A percentile compares a stretch with the other conserved stretches of the same genome.
These are phyloP conservation scores for Steinernema feltiae DNA, from an alignment of 1,140 invertebrate genomes.

Conservation along the genomic window DNA sequence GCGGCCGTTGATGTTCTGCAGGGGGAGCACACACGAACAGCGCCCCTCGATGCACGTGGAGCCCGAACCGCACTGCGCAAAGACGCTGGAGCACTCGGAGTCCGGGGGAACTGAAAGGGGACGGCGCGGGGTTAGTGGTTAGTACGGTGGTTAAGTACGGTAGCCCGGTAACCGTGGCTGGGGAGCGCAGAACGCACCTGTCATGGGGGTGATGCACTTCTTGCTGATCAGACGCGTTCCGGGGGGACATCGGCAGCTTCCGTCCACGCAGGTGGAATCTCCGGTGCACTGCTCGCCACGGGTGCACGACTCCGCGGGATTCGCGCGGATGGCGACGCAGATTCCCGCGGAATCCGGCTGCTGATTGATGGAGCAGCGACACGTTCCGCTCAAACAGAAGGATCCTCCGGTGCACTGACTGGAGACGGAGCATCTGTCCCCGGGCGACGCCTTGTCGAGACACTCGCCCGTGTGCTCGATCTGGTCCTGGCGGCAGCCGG, in stretches of 20 bases:
- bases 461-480: slow-evolving; percentile 53
- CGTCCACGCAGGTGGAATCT: slow-evolving; percentile 32
- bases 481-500: slow-evolving; percentile 52
- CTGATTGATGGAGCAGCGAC: slow-evolving; percentile 12
- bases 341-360: slow-evolving; percentile 7
- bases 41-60: neutral
- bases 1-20: neutral
- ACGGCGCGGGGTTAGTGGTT: neutral
- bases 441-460: slow-evolving; percentile 49
- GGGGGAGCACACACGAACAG: neutral
- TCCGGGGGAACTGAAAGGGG: neutral
- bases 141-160: neutral
- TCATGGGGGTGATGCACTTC: slow-evolving; percentile 21
- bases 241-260: slow-evolving; percentile 25
- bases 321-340: slow-evolving; percentile 18
- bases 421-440: slow-evolving; percentile 53
- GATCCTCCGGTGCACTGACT: slow-evolving; percentile 53
- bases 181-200: neutral
- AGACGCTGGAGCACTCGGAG: neutral
- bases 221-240: slow-evolving; percentile 19
- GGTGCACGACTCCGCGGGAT: slow-evolving; percentile 16
- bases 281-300: slow-evolving; percentile 28
- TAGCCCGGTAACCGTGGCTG: too few relatives aligned
- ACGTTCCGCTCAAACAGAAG: neutral
- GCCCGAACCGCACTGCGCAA: neutral